Percentiles rank a stretch among this genome's conserved stretches.
phyloP scores from a whole-genome alignment of 2,888 invertebrate species.

The Parelbella ahira region DNA sequence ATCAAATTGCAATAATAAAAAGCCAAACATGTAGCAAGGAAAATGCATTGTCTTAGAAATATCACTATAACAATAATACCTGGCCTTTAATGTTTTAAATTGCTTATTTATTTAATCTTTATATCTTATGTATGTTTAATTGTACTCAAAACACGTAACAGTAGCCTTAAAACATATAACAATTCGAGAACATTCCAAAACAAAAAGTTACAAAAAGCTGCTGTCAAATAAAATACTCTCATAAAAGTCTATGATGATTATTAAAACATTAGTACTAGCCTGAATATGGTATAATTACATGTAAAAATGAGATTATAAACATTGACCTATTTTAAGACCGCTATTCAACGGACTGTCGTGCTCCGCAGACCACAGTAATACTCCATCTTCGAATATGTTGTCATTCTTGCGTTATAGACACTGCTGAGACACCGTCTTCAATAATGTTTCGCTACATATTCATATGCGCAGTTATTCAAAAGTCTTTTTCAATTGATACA shows the following conservation, averaged over 20 bases:
- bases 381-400: conserved; percentile 31
- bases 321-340: conserved; percentile 47
- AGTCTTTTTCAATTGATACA: conserved; percentile 39
- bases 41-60: too few relatives aligned
- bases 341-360: conserved; percentile 44
- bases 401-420: conserved; percentile 36
- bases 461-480: conserved; percentile 35
- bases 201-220: too few relatives aligned
- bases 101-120: too few relatives aligned
- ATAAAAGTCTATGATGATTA: background rate
- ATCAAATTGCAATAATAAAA: too few relatives aligned
- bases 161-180: too few relatives aligned
- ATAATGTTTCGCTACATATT: conserved; percentile 41
- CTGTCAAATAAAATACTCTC: too few relatives aligned
- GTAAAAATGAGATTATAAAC: conserved; percentile 29
- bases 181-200: too few relatives aligned
- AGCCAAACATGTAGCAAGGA: too few relatives aligned
- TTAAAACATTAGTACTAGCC: conserved; percentile 7
- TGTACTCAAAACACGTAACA: too few relatives aligned
- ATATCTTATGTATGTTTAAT: too few relatives aligned
- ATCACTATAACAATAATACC: too few relatives aligned
- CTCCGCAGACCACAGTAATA: conserved; percentile 59
- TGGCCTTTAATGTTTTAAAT: too few relatives aligned
- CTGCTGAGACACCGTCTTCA: conserved; percentile 38
- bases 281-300: background rate